Conservation (phyloP, 1,140 invertebrate genomes). For the Macrosteles quadrilineatus region DNA sequence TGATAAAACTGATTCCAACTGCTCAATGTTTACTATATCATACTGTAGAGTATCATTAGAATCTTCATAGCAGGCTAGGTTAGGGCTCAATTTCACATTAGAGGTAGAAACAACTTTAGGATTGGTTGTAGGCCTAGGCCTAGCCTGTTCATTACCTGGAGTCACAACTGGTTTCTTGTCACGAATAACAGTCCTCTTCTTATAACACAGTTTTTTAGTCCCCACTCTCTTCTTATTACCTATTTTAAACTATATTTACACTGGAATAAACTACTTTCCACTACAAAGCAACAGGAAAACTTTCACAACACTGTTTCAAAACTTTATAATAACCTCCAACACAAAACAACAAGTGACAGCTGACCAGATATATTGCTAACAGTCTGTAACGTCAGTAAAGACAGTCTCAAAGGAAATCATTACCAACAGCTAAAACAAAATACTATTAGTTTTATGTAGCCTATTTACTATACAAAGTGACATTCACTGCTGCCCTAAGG, state of each 20-base stretch:
- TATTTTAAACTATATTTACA: not conserved
- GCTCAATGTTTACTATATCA: constrained; percentile 10
- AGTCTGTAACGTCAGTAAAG: too few relatives aligned
- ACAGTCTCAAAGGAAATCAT: too few relatives aligned
- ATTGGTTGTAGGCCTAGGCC: not conserved
- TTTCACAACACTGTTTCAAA: too few relatives aligned
- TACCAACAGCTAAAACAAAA: too few relatives aligned
- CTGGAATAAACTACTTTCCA: too few relatives aligned
- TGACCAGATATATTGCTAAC: too few relatives aligned
- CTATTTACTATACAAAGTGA: too few relatives aligned
- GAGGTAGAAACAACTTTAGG: not conserved
- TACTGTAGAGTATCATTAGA: not conserved
- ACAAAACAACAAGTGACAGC: too few relatives aligned
- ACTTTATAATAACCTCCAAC: too few relatives aligned
- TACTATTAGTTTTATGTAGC: too few relatives aligned
- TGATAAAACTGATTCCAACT: not conserved
- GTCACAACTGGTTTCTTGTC: not conserved
- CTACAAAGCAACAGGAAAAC: too few relatives aligned
- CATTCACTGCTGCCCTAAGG: too few relatives aligned
- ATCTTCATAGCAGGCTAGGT: not conserved
- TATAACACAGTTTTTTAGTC: not conserved
- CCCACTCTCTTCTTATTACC: constrained; percentile 12
- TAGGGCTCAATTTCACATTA: constrained; percentile 12
- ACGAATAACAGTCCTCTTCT: not conserved
- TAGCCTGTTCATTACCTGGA: not conserved